A percentile compares a stretch with the other conserved stretches of the same genome.
These are phyloP conservation scores for Acleris laterana DNA, from an alignment of 2,888 invertebrate species.

Conservation along the genomic window DNA sequence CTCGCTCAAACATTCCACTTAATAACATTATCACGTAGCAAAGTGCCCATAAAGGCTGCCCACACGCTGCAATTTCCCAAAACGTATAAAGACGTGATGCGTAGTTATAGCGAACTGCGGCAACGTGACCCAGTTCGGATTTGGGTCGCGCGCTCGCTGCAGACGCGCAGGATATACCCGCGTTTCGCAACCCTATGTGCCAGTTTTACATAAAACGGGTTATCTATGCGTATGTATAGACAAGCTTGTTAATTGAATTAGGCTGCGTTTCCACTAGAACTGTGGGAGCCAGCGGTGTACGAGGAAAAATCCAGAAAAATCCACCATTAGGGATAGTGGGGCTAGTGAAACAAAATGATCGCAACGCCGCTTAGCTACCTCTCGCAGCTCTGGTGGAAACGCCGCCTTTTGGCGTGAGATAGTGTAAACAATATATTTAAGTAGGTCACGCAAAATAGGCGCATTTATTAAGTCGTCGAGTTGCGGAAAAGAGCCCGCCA, in stretches of 20 bases:
- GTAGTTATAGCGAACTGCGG: conserved; percentile 29
- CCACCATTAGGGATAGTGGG: no score
- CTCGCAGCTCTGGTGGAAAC: no score
- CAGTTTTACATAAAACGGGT: conserved; percentile 26
- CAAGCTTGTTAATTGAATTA: not conserved
- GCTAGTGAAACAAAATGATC: no score
- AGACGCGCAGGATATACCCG: conserved; percentile 27
- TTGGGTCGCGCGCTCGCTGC: conserved; percentile 33
- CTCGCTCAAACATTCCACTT: conserved; percentile 12
- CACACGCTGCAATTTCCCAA: not conserved
- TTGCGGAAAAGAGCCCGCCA: no score
- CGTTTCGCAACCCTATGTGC: conserved; percentile 32
- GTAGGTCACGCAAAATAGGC: no score
- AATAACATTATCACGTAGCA: not conserved
- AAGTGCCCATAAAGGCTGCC: not conserved
- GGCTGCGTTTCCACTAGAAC: no score
- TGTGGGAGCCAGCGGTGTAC: no score
- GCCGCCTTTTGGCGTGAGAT: no score
- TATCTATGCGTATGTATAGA: conserved; percentile 1
- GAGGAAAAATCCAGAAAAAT: no score
- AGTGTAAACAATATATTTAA: no score
- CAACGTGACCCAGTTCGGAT: conserved; percentile 26
- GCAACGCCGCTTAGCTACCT: no score
- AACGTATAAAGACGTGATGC: conserved; percentile 6
- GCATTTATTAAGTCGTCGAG: no score